Evolutionary conservation across 2,888 invertebrate species (phyloP).

Genomic region (Drosophila melanosoma): DNA sequence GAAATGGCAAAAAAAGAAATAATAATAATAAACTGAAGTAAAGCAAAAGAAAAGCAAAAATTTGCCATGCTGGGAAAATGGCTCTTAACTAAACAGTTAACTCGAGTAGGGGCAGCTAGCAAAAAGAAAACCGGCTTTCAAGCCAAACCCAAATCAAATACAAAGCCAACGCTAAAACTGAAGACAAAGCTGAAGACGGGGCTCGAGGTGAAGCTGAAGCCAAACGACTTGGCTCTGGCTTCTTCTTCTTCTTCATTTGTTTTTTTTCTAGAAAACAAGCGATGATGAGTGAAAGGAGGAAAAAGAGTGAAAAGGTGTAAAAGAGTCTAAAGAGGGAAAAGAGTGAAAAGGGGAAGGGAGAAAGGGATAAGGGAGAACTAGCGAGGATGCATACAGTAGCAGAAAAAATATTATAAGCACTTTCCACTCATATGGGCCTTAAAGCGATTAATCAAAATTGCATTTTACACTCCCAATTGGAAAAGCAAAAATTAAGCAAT

Average conservation of each 20-base stretch:
- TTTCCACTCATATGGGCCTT: conserved; percentile 56
- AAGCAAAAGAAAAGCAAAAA: conserved; percentile 38
- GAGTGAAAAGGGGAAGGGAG: background rate
- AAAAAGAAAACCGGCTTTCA: conserved; percentile 63
- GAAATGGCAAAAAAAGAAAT: conserved; percentile 51
- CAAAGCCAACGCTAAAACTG: conserved; percentile 20
- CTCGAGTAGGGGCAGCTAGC: conserved; percentile 11
- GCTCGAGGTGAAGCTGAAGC: conserved; percentile 22
- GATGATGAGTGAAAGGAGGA: background rate
- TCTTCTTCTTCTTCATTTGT: conserved; percentile 16
- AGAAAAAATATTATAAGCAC: conserved; percentile 60
- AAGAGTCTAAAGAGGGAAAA: background rate
- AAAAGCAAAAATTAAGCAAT: conserved; percentile 1
- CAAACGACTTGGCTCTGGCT: conserved; percentile 54
- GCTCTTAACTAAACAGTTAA: conserved; percentile 56
- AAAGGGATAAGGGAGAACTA: background rate
- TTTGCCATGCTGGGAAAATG: conserved; percentile 58
- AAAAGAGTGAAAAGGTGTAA: background rate
- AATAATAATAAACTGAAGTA: conserved; percentile 21
- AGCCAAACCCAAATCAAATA: conserved; percentile 22
- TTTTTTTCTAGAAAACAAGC: conserved; percentile 35
- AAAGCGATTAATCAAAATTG: conserved; percentile 35
- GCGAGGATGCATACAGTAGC: conserved; percentile 53
- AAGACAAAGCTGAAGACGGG: conserved; percentile 11
- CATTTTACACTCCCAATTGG: conserved; percentile 21